Evolutionary conservation across 2,797 vertebrate species (phyloP), one percentile per base, ranked within the genome.

Genomic region (Lutra lutra): DNA sequence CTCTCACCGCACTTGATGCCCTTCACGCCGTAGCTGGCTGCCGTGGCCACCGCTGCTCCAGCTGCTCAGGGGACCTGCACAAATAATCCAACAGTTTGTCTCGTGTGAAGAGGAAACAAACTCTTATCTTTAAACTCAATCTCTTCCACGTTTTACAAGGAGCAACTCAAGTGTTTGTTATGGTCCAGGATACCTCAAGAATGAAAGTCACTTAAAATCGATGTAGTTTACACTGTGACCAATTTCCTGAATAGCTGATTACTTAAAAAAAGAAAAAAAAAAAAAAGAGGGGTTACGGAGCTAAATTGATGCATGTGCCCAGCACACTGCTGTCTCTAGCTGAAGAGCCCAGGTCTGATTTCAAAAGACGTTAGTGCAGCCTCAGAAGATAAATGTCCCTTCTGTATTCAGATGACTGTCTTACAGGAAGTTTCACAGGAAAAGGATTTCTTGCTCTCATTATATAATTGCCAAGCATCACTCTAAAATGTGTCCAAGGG

Each of bases 31-130:
- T 70, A 78, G 86, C 97, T 90, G 95, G 93, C 96, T 91, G 91
- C 89, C 94, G 83, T 48, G 54, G 40, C 88, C 88, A 94, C 94
- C 77, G 95, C 92, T 97, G 90, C 97, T 92, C 80, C 91, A 97
- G 94, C 83, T 97, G 90, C 96, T 95, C 83, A 82, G 25, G 56
- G 95, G 90, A 96, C 94, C 91, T 91, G 84, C 95, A 96, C 97
- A 98, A 98, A 98, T 97, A 97, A 98, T 98, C 97, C 98, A 96
- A 95, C 72, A 58, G 11, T 54, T 98, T 97, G 88, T 96, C 97
- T 98, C 92, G 90, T 95, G 56, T 83, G 54, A 89, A 86, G 64
- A 94, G 88, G 40, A 77, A 86, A 91, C 58, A 92, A 9, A 85
- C 84, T 95, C 95, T 91, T 98, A 97, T 98, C 98, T 97, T 97